Evolutionary conservation across 1,140 invertebrate species (phyloP).

Genomic region (Drosophila insularis): DNA sequence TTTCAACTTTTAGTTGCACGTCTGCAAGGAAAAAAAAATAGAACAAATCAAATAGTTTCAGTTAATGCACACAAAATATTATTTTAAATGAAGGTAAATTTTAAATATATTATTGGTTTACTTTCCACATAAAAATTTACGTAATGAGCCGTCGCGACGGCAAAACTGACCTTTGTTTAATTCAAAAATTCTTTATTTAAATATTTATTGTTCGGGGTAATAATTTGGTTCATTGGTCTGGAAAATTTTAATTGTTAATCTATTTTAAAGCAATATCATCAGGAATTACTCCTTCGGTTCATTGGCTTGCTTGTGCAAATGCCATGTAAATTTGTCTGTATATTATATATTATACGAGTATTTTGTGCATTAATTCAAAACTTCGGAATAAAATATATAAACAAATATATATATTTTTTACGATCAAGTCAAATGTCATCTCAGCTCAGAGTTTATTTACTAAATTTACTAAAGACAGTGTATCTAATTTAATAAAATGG

Average conservation of each 20-base stretch:
- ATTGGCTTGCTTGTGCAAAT: neutral
- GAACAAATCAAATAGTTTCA: neutral
- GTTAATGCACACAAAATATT: neutral
- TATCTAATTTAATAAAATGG: too few relatives aligned
- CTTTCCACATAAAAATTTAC: neutral
- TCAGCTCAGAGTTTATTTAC: too few relatives aligned
- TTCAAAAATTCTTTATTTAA: neutral
- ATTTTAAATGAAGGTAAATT: neutral
- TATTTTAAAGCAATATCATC: neutral
- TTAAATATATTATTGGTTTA: neutral
- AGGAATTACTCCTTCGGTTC: neutral
- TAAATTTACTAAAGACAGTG: too few relatives aligned
- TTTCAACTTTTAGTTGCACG: conserved; percentile 11
- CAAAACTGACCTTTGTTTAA: neutral
- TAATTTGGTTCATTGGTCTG: conserved; percentile 7
- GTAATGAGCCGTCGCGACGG: too few relatives aligned
- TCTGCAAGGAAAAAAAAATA: conserved; percentile 35
- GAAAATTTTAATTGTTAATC: conserved; percentile 1
- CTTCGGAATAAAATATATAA: too few relatives aligned
- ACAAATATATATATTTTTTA: too few relatives aligned
- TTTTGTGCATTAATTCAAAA: too few relatives aligned
- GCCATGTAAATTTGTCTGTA: neutral
- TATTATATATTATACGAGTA: too few relatives aligned
- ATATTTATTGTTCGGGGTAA: neutral
- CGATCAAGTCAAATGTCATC: too few relatives aligned